Evolutionary conservation across 2,888 invertebrate species (phyloP), one percentile per base, ranked within the genome.

Genomic region (Poecilobothrus nobilitatus): DNA sequence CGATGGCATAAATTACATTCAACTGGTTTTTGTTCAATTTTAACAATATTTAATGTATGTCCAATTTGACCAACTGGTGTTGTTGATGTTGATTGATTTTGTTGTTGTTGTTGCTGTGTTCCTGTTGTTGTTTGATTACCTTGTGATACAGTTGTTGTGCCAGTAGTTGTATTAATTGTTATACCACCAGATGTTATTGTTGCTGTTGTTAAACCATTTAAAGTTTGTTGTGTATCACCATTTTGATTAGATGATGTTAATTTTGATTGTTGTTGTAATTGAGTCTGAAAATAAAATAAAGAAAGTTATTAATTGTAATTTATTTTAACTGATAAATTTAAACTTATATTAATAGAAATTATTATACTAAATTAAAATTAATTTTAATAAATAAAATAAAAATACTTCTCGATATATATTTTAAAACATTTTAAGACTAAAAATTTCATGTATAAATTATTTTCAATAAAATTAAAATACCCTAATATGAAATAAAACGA

Each of bases 1-100:
- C 96, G 88, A 82, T 95, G 93, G 81, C 97, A 98, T 71, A 97
- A 86, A 82, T 93, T 94, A 83, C 97, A 97, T 81, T 95, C 94
- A 70, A 96, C 95, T 65, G 95, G 95, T 78, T 94, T 94, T 71
- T 87, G 86, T 75, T 92, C 91, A 63, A 85, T 83, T 74, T 87
- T 82, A 21, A 80, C 78, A 72, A 81, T 81, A 71, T 81, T 81
- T 67, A 81, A 76, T 70, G 80, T 74, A 72, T 81, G 79, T 63
- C 69, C 63, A 68, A 70, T 70, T 69, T 78, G 79, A 74, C 78
- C 78, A 37, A 78, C 77, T 67, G 76, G 74, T 27, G 75, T 72
- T 62, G 75, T 77, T 71, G 83, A 73, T 53, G 75, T 77, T 70
- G 83, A 73, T 75, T 79, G 73, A 74, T 78, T 66, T 79, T 77